Percentiles rank a stretch among this genome's conserved stretches.
Evolutionary conservation across 2,113 vertebrate genomes (phyloP).

Genomic region (Platichthys stellatus): DNA sequence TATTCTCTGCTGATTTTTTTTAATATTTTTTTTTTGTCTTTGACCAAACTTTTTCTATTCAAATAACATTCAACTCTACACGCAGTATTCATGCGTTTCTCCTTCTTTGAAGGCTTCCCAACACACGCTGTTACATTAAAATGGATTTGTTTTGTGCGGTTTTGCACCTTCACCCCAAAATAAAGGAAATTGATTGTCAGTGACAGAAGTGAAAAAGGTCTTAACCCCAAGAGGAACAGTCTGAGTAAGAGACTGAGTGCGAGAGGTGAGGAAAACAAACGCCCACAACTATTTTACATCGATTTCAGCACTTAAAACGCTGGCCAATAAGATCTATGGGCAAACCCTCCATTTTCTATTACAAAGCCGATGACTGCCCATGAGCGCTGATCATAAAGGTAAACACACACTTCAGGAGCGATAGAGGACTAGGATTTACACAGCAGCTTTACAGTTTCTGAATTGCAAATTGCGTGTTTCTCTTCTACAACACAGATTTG

Average conservation of each 20-base stretch:
- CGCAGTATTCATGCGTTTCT: slow-evolving; percentile 14
- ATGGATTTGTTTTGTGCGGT: slow-evolving; percentile 37
- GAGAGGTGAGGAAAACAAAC: slow-evolving; percentile 30
- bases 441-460: slow-evolving; percentile 53
- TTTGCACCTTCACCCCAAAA: slow-evolving; percentile 39
- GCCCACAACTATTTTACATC: slow-evolving; percentile 11
- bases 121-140: slow-evolving; percentile 42
- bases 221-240: slow-evolving; percentile 12
- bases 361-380: slow-evolving; percentile 31
- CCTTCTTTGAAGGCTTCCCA: slow-evolving; percentile 35
- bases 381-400: slow-evolving; percentile 52
- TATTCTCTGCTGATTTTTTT: background rate
- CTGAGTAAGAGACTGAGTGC: background rate
- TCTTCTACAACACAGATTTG: slow-evolving; percentile 27
- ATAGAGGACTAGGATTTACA: slow-evolving; percentile 28
- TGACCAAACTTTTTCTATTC: slow-evolving; percentile 31
- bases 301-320: slow-evolving; percentile 35
- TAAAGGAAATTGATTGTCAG: slow-evolving; percentile 69
- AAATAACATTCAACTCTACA: slow-evolving; percentile 36
- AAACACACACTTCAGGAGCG: slow-evolving; percentile 14
- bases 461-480: slow-evolving; percentile 41
- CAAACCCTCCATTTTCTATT: slow-evolving; percentile 25
- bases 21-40: background rate
- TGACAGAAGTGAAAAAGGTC: slow-evolving; percentile 38
- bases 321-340: slow-evolving; percentile 29